These are phyloP conservation scores for Papilio glaucus DNA, from an alignment of 1,140 invertebrate species.

Conservation along the genomic window DNA sequence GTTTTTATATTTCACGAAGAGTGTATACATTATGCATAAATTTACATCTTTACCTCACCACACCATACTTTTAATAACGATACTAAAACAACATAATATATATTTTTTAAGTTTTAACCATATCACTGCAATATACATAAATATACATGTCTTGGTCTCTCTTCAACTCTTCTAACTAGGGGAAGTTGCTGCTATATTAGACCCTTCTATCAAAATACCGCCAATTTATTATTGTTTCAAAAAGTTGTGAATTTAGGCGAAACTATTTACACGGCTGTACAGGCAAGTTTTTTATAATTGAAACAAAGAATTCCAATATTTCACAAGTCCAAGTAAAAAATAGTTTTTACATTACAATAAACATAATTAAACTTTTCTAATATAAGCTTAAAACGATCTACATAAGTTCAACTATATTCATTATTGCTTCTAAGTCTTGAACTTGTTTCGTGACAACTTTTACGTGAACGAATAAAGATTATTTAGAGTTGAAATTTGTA, in stretches of 20 bases:
- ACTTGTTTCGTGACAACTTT: conserved; percentile 24
- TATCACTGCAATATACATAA: background rate
- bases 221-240: background rate
- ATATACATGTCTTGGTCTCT: background rate
- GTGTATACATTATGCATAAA: background rate
- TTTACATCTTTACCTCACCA: background rate
- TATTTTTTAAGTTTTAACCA: no score
- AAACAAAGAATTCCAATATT: conserved; percentile 27
- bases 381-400: background rate
- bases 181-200: background rate
- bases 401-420: background rate
- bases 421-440: conserved; percentile 1
- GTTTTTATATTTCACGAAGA: background rate
- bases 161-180: background rate
- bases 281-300: background rate
- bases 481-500: conserved; percentile 36
- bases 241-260: background rate
- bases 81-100: no score
- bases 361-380: conserved; percentile 6
- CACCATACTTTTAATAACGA: no score
- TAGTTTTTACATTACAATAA: background rate
- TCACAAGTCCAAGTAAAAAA: background rate
- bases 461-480: conserved; percentile 11
- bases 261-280: background rate
- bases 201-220: background rate